Evolutionary conservation across 2,888 invertebrate species (phyloP).

Genomic region (Chrysolina haemoptera): DNA sequence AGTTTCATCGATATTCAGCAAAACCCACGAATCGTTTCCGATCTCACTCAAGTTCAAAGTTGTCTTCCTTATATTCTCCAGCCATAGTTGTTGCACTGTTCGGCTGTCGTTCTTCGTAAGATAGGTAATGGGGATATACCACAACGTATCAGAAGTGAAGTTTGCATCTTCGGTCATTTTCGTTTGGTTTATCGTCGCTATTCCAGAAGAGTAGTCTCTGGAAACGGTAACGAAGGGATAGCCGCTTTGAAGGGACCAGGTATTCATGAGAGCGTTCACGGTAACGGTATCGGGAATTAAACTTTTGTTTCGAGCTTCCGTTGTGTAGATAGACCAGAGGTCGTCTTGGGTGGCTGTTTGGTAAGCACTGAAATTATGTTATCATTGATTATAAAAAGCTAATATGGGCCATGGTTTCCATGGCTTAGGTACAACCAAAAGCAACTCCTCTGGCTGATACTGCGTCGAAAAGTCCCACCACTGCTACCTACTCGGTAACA

Average conservation of each 20-base stretch:
- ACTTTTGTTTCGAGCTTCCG: conserved; percentile 57
- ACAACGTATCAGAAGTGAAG: conserved; percentile 62
- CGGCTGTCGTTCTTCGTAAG: conserved; percentile 59
- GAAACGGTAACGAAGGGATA: conserved; percentile 77
- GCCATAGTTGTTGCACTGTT: conserved; percentile 55
- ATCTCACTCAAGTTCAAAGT: conserved; percentile 59
- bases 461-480: too few relatives aligned
- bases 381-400: neutral
- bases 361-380: conserved; percentile 70
- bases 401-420: too few relatives aligned
- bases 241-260: conserved; percentile 82
- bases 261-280: conserved; percentile 77
- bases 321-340: conserved; percentile 76
- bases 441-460: too few relatives aligned
- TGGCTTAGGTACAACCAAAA: too few relatives aligned
- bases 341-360: conserved; percentile 78
- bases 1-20: conserved; percentile 76
- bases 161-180: conserved; percentile 61
- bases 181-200: conserved; percentile 71
- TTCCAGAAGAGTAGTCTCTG: conserved; percentile 71
- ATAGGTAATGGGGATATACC: conserved; percentile 77
- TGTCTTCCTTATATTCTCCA: conserved; percentile 58
- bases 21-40: conserved; percentile 70
- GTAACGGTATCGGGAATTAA: conserved; percentile 69
- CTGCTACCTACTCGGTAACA: too few relatives aligned